Base-by-base conservation (phyloP, 2,113 vertebrate species). In the Callithrix jacchus region DNA sequence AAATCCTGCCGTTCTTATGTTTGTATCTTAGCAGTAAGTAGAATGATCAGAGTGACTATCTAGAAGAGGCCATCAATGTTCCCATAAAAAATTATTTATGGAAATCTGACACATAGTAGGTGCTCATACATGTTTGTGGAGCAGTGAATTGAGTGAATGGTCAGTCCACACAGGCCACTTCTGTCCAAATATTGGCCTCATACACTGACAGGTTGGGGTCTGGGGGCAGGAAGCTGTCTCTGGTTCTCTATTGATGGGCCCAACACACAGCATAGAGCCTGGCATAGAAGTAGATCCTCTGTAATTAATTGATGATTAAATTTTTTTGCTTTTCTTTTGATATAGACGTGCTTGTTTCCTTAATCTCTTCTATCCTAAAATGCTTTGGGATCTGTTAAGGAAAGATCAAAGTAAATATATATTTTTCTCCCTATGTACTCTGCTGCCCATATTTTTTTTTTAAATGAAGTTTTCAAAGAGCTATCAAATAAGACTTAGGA, bases 351-450 rank as follows among this genome's bases (percentile, higher is more conserved):
- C 20, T 93, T 73, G 0, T 89, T 83, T 89, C 42, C 87, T 79
- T 89, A 6, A 87, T 56, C 61, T 90, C 73, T 47, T 86, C 90
- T 27, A 12, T 86, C 45, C 88, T 42, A 93, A 91, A 21, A 52
- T 18, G 42, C 37, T 70, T 76, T 74, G 90, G 47, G 47, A 95
- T 86, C 47, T 83, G 74, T 27, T 32, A 91, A 97, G 13, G 70
- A 96, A 93, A 88, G 45, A 92, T 94, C 25, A 85, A 76, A 83
- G 64, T 68, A 37, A 93, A 95, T 74, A 11, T 70, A 9, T 80
- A 21, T 74, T 94, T 93, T 30, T 79, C 30, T 91, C 47, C 37
- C 37, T 66, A 6, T 82, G 6, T 71, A 58, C 21, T 52, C n/a
- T 5, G 80, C 66, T 61, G 76, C 66, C 23, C 23, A 70, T 30